Conservation (phyloP, 1,140 invertebrate species). For the Daktulosphaira vitifoliae region DNA sequence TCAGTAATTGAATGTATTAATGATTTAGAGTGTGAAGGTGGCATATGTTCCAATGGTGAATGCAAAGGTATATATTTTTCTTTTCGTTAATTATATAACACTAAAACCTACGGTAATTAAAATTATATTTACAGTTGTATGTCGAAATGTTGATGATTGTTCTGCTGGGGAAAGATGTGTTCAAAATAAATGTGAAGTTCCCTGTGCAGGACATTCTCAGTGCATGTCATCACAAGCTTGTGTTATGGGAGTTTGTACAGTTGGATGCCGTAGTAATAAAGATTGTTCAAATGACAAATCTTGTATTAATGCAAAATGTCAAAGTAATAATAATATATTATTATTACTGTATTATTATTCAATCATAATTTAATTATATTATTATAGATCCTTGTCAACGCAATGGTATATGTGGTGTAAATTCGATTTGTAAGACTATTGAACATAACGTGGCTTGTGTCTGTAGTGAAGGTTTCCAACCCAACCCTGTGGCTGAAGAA, state of each 20-base stretch:
- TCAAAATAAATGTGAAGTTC: conserved; percentile 63
- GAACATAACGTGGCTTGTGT: conserved; percentile 73
- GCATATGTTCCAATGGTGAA: conserved; percentile 69
- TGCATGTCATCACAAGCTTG: conserved; percentile 68
- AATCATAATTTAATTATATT: not conserved
- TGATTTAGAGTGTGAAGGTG: conserved; percentile 68
- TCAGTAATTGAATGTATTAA: conserved; percentile 46
- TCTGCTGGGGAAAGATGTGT: conserved; percentile 67
- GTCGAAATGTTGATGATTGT: conserved; percentile 67
- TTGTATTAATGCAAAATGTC: conserved; percentile 66
- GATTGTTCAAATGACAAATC: conserved; percentile 69
- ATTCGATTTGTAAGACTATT: conserved; percentile 72
- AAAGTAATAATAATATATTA: conserved; percentile 45
- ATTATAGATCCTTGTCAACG: conserved; percentile 65
- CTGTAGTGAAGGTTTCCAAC: conserved; percentile 61
- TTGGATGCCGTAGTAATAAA: conserved; percentile 65
- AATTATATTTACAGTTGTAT: conserved; percentile 51
- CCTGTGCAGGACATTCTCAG: conserved; percentile 69
- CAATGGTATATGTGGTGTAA: conserved; percentile 73
- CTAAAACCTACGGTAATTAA: no score
- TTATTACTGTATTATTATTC: not conserved
- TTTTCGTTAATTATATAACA: no score
- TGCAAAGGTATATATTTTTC: conserved; percentile 61
- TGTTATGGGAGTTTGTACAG: conserved; percentile 50
- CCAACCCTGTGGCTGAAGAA: conserved; percentile 34